Percentiles rank a stretch among this genome's conserved stretches.
These are phyloP conservation scores for Spilogale gracilis DNA, from an alignment of 2,113 vertebrate genomes.

Conservation along the genomic window DNA sequence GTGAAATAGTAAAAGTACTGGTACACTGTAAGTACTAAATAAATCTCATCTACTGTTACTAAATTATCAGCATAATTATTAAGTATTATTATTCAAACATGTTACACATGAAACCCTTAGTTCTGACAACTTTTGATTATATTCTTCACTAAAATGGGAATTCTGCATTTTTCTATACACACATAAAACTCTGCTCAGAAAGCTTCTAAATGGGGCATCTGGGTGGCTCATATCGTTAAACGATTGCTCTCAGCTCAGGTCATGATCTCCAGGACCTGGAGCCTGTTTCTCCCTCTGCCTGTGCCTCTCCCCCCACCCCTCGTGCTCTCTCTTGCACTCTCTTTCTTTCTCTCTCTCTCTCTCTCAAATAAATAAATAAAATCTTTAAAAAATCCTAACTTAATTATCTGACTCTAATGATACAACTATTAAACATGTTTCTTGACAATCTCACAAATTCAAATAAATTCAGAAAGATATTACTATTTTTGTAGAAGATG, in stretches of 20 bases:
- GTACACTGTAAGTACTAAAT: neutral
- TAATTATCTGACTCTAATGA: neutral
- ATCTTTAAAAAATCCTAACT: neutral
- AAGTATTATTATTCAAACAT: neutral
- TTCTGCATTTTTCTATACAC: neutral
- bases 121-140: neutral
- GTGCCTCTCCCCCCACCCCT: neutral
- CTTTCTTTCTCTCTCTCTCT: neutral
- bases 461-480: neutral
- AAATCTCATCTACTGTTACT: neutral
- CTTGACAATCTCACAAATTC: slow-evolving; percentile 31
- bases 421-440: neutral
- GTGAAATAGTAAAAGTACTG: neutral
- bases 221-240: neutral
- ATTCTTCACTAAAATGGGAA: neutral
- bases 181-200: neutral
- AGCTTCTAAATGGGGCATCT: neutral
- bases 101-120: neutral
- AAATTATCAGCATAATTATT: neutral
- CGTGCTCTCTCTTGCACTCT: neutral
- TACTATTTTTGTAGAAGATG: neutral
- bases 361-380: neutral
- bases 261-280: neutral
- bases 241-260: neutral
- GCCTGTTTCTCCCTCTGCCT: neutral